Evolutionary conservation across 2,888 invertebrate species (phyloP).

Genomic region (Platypus cylindrus): DNA sequence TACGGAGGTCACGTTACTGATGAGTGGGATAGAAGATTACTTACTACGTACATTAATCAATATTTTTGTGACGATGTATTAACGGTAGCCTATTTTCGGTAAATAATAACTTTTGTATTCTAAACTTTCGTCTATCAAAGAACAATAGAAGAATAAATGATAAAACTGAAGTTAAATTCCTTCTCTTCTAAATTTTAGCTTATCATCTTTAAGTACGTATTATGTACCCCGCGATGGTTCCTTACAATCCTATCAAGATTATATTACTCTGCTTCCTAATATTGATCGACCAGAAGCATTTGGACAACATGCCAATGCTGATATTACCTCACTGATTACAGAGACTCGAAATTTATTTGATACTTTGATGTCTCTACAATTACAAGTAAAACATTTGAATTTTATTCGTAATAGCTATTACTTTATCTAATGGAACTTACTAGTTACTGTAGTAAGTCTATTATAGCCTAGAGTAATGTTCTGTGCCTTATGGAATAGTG

Average conservation of each 20-base stretch:
- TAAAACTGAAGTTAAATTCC: too few species aligned
- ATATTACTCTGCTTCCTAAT: slow-evolving; percentile 62
- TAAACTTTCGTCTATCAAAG: background rate
- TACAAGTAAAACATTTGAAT: slow-evolving; percentile 34
- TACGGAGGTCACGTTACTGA: slow-evolving; percentile 81
- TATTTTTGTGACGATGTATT: slow-evolving; percentile 64
- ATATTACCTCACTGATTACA: slow-evolving; percentile 73
- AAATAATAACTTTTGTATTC: slow-evolving; percentile 6
- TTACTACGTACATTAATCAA: slow-evolving; percentile 72
- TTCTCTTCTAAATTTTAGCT: slow-evolving; percentile 36
- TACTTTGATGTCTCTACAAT: slow-evolving; percentile 65
- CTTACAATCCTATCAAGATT: slow-evolving; percentile 67
- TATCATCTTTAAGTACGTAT: slow-evolving; percentile 63
- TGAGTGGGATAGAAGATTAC: slow-evolving; percentile 60
- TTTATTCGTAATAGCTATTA: too few species aligned
- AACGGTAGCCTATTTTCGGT: slow-evolving; percentile 52
- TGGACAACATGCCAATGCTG: slow-evolving; percentile 83
- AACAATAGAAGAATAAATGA: too few species aligned
- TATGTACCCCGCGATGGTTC: slow-evolving; percentile 75
- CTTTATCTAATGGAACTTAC: too few species aligned
- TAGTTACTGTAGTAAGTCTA: too few species aligned
- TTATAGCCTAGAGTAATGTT: too few species aligned
- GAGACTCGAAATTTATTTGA: slow-evolving; percentile 65
- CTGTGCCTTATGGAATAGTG: too few species aligned
- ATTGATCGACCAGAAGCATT: slow-evolving; percentile 77